Conservation (phyloP, 2,888 invertebrate species). For the Dryomyza anilis region DNA sequence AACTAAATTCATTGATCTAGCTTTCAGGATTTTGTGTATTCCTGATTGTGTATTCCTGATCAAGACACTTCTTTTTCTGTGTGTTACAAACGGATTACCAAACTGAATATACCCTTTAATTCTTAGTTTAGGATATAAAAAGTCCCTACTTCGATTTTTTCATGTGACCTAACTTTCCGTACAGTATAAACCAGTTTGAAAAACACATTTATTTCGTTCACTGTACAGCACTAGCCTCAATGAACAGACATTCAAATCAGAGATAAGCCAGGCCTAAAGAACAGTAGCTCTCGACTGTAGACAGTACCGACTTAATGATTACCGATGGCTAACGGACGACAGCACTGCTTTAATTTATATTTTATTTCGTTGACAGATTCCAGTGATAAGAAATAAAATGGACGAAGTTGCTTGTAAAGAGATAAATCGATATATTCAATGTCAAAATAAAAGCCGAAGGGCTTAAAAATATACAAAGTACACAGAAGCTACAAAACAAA, state of each 20-base stretch:
- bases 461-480: neutral
- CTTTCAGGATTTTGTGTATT: too few relatives aligned
- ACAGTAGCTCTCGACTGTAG: neutral
- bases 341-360: neutral
- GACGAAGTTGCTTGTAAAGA: too few relatives aligned
- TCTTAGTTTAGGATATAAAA: too few relatives aligned
- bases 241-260: neutral
- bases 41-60: too few relatives aligned
- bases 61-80: too few relatives aligned
- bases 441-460: neutral
- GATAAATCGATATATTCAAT: neutral
- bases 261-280: neutral
- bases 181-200: too few relatives aligned
- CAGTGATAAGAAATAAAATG: slow-evolving; percentile 12
- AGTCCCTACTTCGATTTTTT: too few relatives aligned
- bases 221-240: neutral
- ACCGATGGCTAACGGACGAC: neutral
- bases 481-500: too few relatives aligned
- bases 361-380: slow-evolving; percentile 6
- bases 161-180: too few relatives aligned
- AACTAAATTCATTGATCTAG: too few relatives aligned
- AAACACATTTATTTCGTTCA: neutral
- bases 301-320: neutral
- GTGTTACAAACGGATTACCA: too few relatives aligned
- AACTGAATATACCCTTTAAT: too few relatives aligned